Evolutionary conservation across 2,888 invertebrate species (phyloP), one percentile per base, ranked within the genome.

Genomic region (Mechanitis messenoides): DNA sequence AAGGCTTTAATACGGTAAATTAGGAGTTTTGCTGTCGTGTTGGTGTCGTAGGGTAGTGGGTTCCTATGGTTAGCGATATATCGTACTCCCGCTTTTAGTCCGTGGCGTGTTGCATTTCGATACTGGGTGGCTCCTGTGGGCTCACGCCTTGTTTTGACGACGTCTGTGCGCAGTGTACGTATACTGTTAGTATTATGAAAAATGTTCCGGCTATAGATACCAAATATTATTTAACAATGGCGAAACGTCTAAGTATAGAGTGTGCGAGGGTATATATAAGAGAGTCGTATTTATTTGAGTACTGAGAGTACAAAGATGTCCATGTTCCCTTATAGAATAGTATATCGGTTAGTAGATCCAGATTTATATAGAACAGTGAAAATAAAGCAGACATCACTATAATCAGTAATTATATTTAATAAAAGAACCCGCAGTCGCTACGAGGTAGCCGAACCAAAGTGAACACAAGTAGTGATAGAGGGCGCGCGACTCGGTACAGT

Each of bases 1-100:
- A 53, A 65, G 64, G 66, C 68, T 67, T 69, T 64, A 62, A 63
- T 53, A 42, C 38, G 2, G 66, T 68, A 66, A 64, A 58, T 64
- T 63, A 62, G 42, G 33, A 47, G 56, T 55, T 59, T 63, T 57
- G 55, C 35, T 60, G 59, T 64, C 35, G 61, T 63, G 59, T 64
- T 60, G 60, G 60, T 68, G 65, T 66, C 65, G 68, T 66, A 61
- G 56, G 58, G 64, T 66, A 61, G 67, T 61, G 54, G 63, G 68
- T 66, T 60, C 64, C 66, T 65, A 62, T 60, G 58, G 50, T 63
- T 67, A 60, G 56, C 59, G 60, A 63, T 56, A 63, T 63, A 67
- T 60, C 59, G 54, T 68, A 72, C 69, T 55, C 68, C 73, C 70
- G 80, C 78, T 77, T 81, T 83, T 84, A 83, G 85, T 85, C 84